These are phyloP conservation scores for Watsonalla binaria DNA, from an alignment of 2,888 invertebrate species.

Conservation along the genomic window DNA sequence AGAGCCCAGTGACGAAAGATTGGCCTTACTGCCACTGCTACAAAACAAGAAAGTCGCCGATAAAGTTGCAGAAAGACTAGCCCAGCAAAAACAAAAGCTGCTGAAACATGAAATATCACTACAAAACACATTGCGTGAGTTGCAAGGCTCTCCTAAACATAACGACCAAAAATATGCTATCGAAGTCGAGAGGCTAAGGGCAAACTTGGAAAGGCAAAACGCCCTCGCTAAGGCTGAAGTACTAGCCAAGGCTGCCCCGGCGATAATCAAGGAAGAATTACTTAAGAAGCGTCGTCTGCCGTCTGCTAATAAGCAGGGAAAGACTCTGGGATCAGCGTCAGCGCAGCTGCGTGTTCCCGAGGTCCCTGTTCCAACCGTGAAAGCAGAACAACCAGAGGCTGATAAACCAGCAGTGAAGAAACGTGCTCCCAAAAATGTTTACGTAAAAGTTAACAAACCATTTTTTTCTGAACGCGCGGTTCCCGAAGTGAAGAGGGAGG, in stretches of 20 bases:
- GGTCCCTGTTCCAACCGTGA: constrained; percentile 28
- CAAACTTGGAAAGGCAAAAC: constrained; percentile 40
- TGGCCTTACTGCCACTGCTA: constrained; percentile 20
- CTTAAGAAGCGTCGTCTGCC: constrained; percentile 29
- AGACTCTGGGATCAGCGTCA: constrained; percentile 11
- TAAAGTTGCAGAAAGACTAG: constrained; percentile 19
- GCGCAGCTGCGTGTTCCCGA: neutral
- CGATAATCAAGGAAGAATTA: constrained; percentile 33
- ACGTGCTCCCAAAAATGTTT: constrained; percentile 34
- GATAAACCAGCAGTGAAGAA: constrained; percentile 33
- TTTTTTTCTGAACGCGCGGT: constrained; percentile 29
- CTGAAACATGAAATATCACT: constrained; percentile 22
- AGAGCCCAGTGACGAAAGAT: constrained; percentile 5
- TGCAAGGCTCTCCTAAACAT: constrained; percentile 45
- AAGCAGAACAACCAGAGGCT: constrained; percentile 30
- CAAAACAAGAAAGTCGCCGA: constrained; percentile 10
- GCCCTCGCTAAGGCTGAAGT: constrained; percentile 38
- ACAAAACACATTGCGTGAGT: constrained; percentile 22
- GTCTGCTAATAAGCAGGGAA: constrained; percentile 28
- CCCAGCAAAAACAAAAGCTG: constrained; percentile 23
- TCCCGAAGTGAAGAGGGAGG: constrained; percentile 32
- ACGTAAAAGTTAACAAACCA: constrained; percentile 37
- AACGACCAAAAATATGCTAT: constrained; percentile 38
- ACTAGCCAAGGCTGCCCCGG: constrained; percentile 35
- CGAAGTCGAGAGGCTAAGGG: constrained; percentile 41